These are phyloP conservation scores for Strigops habroptila DNA, from an alignment of 2,113 vertebrate species.

Conservation along the genomic window DNA sequence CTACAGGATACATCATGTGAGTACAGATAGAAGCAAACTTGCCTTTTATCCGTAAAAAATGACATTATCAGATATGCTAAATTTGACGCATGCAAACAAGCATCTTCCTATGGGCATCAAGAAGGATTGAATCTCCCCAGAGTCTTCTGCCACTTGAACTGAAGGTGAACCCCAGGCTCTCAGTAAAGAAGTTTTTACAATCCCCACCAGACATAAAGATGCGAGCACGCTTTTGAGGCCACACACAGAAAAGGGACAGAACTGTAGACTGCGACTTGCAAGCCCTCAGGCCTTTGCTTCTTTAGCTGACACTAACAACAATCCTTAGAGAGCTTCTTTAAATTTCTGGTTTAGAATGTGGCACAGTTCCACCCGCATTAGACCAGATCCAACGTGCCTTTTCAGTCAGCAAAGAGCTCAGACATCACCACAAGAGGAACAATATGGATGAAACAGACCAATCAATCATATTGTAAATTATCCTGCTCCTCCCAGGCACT, in stretches of 20 bases:
- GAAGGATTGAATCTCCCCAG: not conserved
- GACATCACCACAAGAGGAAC: not conserved
- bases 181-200: not conserved
- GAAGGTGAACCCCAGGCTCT: not conserved
- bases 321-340: not conserved
- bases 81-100: not conserved
- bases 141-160: not conserved
- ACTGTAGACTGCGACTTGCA: not conserved
- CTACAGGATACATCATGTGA: not conserved
- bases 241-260: not conserved
- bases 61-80: not conserved
- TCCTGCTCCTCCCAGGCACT: not conserved
- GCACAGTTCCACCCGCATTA: not conserved
- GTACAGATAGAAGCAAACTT: not conserved
- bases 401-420: not conserved
- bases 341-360: not conserved
- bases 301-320: not conserved
- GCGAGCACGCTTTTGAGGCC: not conserved
- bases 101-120: not conserved
- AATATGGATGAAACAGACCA: not conserved
- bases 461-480: not conserved
- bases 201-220: not conserved
- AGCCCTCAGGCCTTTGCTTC: not conserved
- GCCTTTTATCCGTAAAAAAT: not conserved
- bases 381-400: not conserved